These are phyloP conservation scores for Tortrix viridana DNA, from an alignment of 2,888 invertebrate species.

Conservation along the genomic window DNA sequence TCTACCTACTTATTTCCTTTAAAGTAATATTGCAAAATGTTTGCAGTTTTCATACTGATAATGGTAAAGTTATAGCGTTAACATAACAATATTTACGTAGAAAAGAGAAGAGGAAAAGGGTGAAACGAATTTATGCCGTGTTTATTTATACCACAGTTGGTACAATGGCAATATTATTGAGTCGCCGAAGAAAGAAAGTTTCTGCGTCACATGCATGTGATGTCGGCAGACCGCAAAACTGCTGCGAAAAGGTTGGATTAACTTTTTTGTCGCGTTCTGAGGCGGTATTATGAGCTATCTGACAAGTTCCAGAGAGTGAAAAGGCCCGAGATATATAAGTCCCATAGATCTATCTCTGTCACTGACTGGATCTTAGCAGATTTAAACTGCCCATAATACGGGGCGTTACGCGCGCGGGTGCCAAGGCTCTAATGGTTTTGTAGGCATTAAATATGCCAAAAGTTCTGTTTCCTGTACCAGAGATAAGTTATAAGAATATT, in stretches of 20 bases:
- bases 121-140: conserved; percentile 48
- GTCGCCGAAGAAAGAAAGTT: conserved; percentile 60
- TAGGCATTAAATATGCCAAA: too few species aligned
- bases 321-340: too few species aligned
- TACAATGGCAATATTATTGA: conserved; percentile 73
- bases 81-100: conserved; percentile 39
- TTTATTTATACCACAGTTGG: conserved; percentile 47
- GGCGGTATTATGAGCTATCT: too few species aligned
- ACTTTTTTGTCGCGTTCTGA: conserved; percentile 34
- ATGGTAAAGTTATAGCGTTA: conserved; percentile 16
- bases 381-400: too few species aligned
- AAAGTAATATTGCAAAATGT: conserved; percentile 21
- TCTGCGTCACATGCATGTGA: conserved; percentile 65
- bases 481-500: too few species aligned
- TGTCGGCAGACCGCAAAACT: conserved; percentile 55
- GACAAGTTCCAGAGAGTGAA: too few species aligned
- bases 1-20: conserved; percentile 21
- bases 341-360: too few species aligned
- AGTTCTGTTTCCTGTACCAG: too few species aligned
- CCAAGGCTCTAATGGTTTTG: too few species aligned
- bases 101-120: conserved; percentile 42
- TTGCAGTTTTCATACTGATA: conserved; percentile 8
- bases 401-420: too few species aligned
- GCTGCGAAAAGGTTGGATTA: conserved; percentile 48
- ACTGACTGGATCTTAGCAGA: too few species aligned